Percentiles rank a stretch among this genome's conserved stretches.
These are phyloP conservation scores for Spilosoma lubricipeda DNA, from an alignment of 2,888 invertebrate species.

Conservation along the genomic window DNA sequence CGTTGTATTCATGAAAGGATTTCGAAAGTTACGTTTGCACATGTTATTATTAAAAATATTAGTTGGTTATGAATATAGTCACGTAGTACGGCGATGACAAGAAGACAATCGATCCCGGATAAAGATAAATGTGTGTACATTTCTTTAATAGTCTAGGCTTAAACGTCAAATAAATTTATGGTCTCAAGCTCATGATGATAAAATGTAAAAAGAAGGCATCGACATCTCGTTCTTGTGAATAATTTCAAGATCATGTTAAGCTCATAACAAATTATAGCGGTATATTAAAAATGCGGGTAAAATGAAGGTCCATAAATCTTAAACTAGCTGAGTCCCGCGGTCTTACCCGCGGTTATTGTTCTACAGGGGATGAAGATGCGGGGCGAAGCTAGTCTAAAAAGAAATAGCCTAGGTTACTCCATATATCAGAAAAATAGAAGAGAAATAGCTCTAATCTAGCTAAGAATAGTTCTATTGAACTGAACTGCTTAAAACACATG, in stretches of 20 bases:
- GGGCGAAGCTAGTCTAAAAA: too few species aligned
- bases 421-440: too few species aligned
- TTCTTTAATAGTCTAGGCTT: neutral
- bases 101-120: slow-evolving; percentile 11
- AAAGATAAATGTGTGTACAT: slow-evolving; percentile 3
- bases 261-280: slow-evolving; percentile 36
- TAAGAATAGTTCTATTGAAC: too few species aligned
- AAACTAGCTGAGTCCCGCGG: too few species aligned
- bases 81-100: neutral
- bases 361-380: too few species aligned
- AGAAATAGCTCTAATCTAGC: too few species aligned
- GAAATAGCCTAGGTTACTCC: too few species aligned
- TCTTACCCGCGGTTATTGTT: too few species aligned
- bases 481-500: too few species aligned
- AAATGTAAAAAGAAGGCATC: neutral
- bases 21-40: too few species aligned
- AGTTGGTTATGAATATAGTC: slow-evolving; percentile 2
- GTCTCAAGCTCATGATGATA: neutral
- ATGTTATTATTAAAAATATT: neutral
- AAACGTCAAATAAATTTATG: slow-evolving; percentile 4
- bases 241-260: slow-evolving; percentile 24
- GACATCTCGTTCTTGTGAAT: slow-evolving; percentile 1
- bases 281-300: slow-evolving; percentile 26
- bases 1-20: too few species aligned
- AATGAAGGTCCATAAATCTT: neutral